phyloP scores from a whole-genome alignment of 1,140 invertebrate species.

The Dreissena polymorpha region DNA sequence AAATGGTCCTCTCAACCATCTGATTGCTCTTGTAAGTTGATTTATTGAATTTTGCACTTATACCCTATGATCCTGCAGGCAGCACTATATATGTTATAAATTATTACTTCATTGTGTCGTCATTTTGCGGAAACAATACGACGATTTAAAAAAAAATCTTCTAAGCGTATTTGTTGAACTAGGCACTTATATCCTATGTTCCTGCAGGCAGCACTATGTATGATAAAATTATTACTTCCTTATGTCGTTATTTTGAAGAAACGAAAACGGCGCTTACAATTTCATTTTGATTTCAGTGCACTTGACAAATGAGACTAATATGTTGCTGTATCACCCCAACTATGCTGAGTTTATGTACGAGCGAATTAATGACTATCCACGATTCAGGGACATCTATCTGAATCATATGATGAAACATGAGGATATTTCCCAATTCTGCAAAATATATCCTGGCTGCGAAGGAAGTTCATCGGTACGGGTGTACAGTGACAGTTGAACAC shows the following conservation, averaged over 20 bases:
- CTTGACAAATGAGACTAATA: not conserved
- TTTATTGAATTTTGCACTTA: no score
- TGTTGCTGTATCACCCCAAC: not conserved
- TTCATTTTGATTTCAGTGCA: not conserved
- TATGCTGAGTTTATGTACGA: not conserved
- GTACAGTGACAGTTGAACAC: no score
- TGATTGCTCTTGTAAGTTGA: constrained; percentile 10
- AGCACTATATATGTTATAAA: not conserved
- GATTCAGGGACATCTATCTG: not conserved
- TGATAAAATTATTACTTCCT: not conserved
- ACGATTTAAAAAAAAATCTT: no score
- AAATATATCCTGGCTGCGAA: not conserved
- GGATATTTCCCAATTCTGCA: not conserved
- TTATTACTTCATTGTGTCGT: no score
- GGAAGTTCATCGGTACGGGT: not conserved
- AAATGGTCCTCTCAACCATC: not conserved
- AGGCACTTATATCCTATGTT: not conserved
- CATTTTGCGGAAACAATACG: no score
- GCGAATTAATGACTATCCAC: not conserved
- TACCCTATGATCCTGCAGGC: no score
- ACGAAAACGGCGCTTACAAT: not conserved
- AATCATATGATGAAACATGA: not conserved
- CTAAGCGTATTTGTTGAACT: not conserved
- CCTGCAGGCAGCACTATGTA: not conserved
- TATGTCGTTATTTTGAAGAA: not conserved